These are phyloP conservation scores for Sussaba pulchella DNA, from an alignment of 2,888 invertebrate species.

Conservation along the genomic window DNA sequence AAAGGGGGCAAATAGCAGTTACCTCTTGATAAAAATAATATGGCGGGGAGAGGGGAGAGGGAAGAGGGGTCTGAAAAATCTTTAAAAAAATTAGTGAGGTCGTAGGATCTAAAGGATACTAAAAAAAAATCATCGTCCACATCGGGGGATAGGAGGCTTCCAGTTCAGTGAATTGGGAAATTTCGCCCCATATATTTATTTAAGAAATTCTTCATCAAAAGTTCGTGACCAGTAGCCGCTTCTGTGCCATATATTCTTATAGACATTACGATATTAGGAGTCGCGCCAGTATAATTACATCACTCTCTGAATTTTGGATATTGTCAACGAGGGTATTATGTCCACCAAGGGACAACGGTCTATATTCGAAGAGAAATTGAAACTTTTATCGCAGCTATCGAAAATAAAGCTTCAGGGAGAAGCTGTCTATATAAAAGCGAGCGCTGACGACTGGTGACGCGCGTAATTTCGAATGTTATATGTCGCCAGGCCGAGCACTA, in stretches of 20 bases:
- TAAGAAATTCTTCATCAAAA: neutral
- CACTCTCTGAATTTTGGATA: slow-evolving; percentile 33
- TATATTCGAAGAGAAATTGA: slow-evolving; percentile 49
- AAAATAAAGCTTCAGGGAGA: slow-evolving; percentile 46
- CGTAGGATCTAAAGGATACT: no score
- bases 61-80: no score
- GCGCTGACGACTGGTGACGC: slow-evolving; percentile 32
- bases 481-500: slow-evolving; percentile 30
- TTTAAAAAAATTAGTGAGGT: no score
- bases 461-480: slow-evolving; percentile 37
- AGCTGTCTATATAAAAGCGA: slow-evolving; percentile 42
- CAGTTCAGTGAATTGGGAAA: no score
- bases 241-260: slow-evolving; percentile 1
- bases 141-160: no score
- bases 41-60: no score
- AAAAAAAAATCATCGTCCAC: no score
- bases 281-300: slow-evolving; percentile 50
- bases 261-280: slow-evolving; percentile 9
- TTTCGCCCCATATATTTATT: no score
- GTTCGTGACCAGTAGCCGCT: slow-evolving; percentile 25
- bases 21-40: no score
- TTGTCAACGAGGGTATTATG: neutral
- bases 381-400: slow-evolving; percentile 55
- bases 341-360: slow-evolving; percentile 22
- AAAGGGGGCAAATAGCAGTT: no score